Evolutionary conservation across 2,797 vertebrate genomes (phyloP).

Genomic region (Anomalospiza imberbis): DNA sequence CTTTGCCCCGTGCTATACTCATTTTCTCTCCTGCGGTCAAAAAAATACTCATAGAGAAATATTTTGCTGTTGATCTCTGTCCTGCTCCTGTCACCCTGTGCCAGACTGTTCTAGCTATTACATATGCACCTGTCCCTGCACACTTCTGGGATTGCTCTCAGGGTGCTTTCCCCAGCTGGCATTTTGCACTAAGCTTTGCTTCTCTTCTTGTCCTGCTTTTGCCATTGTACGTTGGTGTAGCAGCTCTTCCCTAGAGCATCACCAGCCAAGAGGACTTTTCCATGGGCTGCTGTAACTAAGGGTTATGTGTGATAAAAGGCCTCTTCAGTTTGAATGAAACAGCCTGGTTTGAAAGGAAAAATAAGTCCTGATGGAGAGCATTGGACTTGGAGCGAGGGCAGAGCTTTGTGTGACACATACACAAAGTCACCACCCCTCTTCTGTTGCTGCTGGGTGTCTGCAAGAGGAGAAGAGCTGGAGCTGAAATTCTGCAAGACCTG

Average conservation of each 20-base stretch:
- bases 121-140: neutral
- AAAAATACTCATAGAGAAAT: neutral
- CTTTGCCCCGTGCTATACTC: fast-evolving
- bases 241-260: neutral
- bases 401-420: neutral
- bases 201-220: neutral
- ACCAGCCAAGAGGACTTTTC: neutral
- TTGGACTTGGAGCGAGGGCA: neutral
- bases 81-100: neutral
- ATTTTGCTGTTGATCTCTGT: neutral
- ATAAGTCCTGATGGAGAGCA: neutral
- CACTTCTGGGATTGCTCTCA: neutral
- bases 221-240: neutral
- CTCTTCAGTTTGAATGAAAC: neutral
- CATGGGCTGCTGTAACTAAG: neutral
- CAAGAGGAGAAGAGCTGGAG: slow-evolving; percentile 5
- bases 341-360: neutral
- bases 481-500: neutral
- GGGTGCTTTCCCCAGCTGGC: neutral
- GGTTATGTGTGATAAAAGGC: neutral
- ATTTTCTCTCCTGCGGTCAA: neutral
- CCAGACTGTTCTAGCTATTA: neutral
- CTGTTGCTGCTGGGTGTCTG: neutral
- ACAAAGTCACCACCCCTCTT: neutral
- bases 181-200: neutral